phyloP scores from a whole-genome alignment of 2,888 invertebrate species.

The Bellardia bayeri region DNA sequence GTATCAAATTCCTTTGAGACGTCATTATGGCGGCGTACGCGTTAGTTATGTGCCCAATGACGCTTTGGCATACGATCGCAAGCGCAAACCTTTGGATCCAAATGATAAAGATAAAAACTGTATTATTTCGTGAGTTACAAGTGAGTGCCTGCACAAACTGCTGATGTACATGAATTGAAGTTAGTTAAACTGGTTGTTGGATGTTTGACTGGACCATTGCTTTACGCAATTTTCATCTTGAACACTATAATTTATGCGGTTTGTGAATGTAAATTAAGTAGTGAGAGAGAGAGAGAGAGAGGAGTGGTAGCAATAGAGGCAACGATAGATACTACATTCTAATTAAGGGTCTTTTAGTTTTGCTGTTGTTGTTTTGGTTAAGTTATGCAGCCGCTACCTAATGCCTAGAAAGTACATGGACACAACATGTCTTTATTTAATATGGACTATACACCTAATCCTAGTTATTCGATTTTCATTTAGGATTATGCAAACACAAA shows the following conservation, averaged over 20 bases:
- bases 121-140: constrained; percentile 90
- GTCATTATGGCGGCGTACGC: constrained; percentile 94
- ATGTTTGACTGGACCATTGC: neutral
- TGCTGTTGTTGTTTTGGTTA: neutral
- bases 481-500: neutral
- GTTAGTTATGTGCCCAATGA: constrained; percentile 97
- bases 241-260: constrained; percentile 55
- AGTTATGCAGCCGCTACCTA: constrained; percentile 34
- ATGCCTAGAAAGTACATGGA: constrained; percentile 7
- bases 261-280: constrained; percentile 14
- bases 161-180: constrained; percentile 51
- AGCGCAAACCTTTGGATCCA: constrained; percentile 86
- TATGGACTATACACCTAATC: neutral
- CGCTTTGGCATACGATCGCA: constrained; percentile 92
- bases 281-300: neutral
- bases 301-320: constrained; percentile 6
- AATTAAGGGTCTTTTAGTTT: constrained; percentile 47
- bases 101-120: constrained; percentile 90
- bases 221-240: constrained; percentile 41
- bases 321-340: constrained; percentile 4
- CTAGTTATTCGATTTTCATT: neutral
- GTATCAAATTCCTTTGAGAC: constrained; percentile 92
- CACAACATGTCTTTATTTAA: neutral
- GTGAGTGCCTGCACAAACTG: constrained; percentile 25
- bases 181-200: constrained; percentile 19